These are phyloP conservation scores for Philopotamus ludificatus DNA, from an alignment of 1,140 invertebrate species.

Conservation along the genomic window DNA sequence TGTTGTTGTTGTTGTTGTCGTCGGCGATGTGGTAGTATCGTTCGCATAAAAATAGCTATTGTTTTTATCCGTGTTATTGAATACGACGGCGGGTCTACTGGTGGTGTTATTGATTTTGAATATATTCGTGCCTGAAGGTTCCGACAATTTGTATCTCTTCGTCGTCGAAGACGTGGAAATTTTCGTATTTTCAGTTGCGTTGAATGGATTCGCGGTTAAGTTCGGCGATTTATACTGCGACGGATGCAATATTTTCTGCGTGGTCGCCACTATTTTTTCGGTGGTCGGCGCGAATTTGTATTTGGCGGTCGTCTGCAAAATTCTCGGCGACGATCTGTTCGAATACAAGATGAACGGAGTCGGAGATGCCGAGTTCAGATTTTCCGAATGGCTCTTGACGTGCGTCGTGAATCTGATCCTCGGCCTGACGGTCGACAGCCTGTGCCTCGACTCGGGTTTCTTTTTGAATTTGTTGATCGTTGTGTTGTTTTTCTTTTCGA, in stretches of 20 bases:
- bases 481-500: conserved; percentile 49
- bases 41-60: conserved; percentile 25
- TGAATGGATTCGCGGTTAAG: background rate
- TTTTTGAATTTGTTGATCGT: conserved; percentile 33
- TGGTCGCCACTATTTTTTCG: conserved; percentile 5
- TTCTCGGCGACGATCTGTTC: conserved; percentile 16
- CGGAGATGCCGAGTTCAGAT: conserved; percentile 10
- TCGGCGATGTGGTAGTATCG: background rate
- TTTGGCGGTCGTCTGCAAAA: background rate
- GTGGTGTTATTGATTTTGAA: conserved; percentile 2
- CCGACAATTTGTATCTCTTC: background rate
- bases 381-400: conserved; percentile 5
- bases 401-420: conserved; percentile 21
- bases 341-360: conserved; percentile 29
- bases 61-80: conserved; percentile 22
- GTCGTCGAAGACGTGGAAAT: background rate
- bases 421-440: conserved; percentile 20
- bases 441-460: conserved; percentile 26
- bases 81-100: background rate
- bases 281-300: conserved; percentile 12
- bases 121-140: conserved; percentile 8
- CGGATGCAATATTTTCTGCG: background rate
- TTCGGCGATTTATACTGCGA: background rate
- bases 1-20: background rate
- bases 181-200: background rate